Base-by-base conservation (phyloP, 2,797 vertebrate species). In the Smutsia gigantea region DNA sequence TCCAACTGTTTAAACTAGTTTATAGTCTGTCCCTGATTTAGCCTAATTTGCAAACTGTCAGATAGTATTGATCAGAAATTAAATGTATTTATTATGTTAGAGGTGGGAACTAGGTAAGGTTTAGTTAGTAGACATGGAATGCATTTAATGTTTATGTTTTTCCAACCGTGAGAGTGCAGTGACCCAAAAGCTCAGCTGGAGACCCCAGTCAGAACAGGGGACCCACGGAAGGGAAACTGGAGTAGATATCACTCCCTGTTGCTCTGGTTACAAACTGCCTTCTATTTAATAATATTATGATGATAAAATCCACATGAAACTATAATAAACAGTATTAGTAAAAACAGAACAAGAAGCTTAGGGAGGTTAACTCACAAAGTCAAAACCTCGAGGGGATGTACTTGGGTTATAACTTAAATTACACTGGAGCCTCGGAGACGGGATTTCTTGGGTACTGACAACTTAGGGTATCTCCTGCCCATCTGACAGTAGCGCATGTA, bases 281-380 rank as follows among this genome's bases (percentile, higher is more conserved):
- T 78, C 17, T 96, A 46, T 79, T 92, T 93, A 84, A 74, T 92
- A 94, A 57, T 93, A 87, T n/a, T 92, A 37, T 74, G 29, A 9
- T 42, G 10, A 82, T 18, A 85, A 90, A 78, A 93, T 78, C 27
- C 29, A 46, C 59, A 69, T 93, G 49, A 25, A 78, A 34, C 19
- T 78, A 4, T 79, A 71, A 90, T 83, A 90, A 96, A 64, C 1
- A 72, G 21, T 55, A 74, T 51, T 82, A 82, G 83, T 93, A 74
- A 29, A 46, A 8, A 2, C 5, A 83, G 59, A 90, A 79, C 34
- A 78, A 68, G 29, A 75, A 82, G 18, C 27, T 75, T 64, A 27
- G 37, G 17, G 61, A 57, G 13, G 49, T 71, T 59, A 68, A 25
- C 86, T 64, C 7, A 82, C 87, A 93, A 68, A 85, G 57, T 37